Evolutionary conservation across 2,113 vertebrate species (phyloP), one percentile per base, ranked within the genome.

Genomic region (Chamaetylas fuelleborni): DNA sequence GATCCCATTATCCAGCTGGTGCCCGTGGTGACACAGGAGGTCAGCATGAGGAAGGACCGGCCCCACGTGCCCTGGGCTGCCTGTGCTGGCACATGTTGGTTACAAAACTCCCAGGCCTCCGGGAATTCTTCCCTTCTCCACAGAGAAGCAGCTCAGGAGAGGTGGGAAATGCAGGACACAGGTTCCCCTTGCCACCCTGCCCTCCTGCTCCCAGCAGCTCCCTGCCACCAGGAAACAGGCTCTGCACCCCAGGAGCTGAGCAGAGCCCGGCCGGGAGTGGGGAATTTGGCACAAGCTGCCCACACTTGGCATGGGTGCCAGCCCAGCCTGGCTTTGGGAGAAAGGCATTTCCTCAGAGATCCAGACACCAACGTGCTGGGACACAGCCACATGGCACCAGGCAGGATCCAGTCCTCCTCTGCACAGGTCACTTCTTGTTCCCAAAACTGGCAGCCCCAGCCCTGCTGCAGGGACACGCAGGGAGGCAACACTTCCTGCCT

Each of bases 11-110:
- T 13, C 60, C 5, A 1, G 57, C 33, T 24, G 56, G 23, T 85
- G 88, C 81, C 90, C 4, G 7, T 0, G 8, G 79, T 95, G 88
- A 93, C 88, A 81, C 95, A 93, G 20, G 88, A 96, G 95, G 95
- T 80, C 95, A 92, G 85, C 88, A 80, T 5, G 76, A 90, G 79
- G 90, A 86, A 86, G 91, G 85, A 88, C 58, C 1, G 0, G 92
- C 92, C 81, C 56, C 70, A 25, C 13, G 2, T 58, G 81, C 70
- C 72, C 65, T 78, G 4, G 9, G 53, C 77, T 71, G 57, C 17
- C 48, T 65, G 48, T 3, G 6, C 79, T 40, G 81, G 14, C 50
- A 71, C 42, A 28, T 0, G 8, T 4, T 36, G 71, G 45, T 64
- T 80, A 33, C 82, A 58, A 42, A 83, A 51, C 42, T 45, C 17